Evolutionary conservation across 2,113 vertebrate species (phyloP), one percentile per base, ranked within the genome.

Genomic region (Sigmodon hispidus): DNA sequence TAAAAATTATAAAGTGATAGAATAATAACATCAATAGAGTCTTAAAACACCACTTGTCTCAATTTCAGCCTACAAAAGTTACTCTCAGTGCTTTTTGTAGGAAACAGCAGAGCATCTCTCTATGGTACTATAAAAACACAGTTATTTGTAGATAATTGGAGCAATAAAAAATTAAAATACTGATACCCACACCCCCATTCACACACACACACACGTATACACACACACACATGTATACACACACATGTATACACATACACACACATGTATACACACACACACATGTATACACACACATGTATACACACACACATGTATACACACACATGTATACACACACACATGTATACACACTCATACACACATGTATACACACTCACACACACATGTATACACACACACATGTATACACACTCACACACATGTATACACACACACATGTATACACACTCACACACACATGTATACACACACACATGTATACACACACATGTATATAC

Each of bases 131-230:
- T 55, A 88, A 79, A 67, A 94, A 48, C 15, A 43, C 26, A 65
- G 1, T 95, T 52, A 79, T 80, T 94, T 84, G 63, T 87, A 13
- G 83, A 89, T 69, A 67, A 73, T 13, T 73, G 10, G 75, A 55
- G 50, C 73, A 16, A 94, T 61, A 52, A 91, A 89, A 26, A 96
- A 89, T 73, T 59, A 19, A 94, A 95, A 89, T 94, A 29, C 31
- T 83, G 45, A 79, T 40, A 26, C 55, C 17, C 7, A 52, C 50
- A 52, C 55, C 2, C 16, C 3, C 40, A n/a, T n/a, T n/a, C 40
- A 81, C 15, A 77, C 7, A 59, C 13, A 29, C 50, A 80, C 34
- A 87, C 67, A 83, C 29, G 89, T 43, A 79, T 34, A 55, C 57
- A 90, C 52, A 79, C 36, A 43, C 7, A 36, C 3, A 67, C 17